These are phyloP conservation scores for Lamprologus callipterus DNA, from an alignment of 2,113 vertebrate species.

Conservation along the genomic window DNA sequence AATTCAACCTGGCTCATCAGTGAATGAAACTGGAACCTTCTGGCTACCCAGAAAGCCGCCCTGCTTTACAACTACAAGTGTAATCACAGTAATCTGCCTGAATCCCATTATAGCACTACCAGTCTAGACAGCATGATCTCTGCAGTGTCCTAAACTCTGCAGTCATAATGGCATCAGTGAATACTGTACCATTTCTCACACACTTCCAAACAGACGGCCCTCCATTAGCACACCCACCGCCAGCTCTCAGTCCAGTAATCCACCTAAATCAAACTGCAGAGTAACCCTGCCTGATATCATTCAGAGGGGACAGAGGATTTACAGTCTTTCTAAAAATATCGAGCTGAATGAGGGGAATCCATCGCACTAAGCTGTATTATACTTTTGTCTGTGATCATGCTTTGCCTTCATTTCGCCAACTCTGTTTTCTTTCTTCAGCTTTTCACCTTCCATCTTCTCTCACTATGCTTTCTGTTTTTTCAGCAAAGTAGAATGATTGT, in stretches of 20 bases:
- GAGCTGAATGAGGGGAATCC: constrained; percentile 22
- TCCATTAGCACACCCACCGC: neutral
- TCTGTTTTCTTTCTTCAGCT: neutral
- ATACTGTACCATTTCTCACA: neutral
- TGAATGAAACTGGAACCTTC: constrained; percentile 11
- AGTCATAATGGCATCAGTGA: constrained; percentile 11
- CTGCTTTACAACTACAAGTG: constrained; percentile 59
- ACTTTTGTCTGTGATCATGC: neutral
- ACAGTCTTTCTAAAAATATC: constrained; percentile 31
- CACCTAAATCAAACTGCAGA: constrained; percentile 27
- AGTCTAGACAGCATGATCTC: constrained; percentile 75
- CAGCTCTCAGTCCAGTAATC: constrained; percentile 38
- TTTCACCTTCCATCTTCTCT: neutral
- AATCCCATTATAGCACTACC: constrained; percentile 80
- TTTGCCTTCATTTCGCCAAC: constrained; percentile 32
- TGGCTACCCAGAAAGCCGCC: constrained; percentile 10
- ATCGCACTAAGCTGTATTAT: constrained; percentile 22
- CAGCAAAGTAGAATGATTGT: constrained; percentile 28
- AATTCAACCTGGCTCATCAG: neutral
- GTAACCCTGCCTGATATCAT: constrained; percentile 28
- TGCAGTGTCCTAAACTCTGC: constrained; percentile 12
- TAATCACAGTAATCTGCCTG: constrained; percentile 70
- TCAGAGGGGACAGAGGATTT: constrained; percentile 37
- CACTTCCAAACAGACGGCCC: neutral
- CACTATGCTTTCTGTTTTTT: neutral